phyloP scores from a whole-genome alignment of 1,140 invertebrate species.

The Carcinoscorpius rotundicauda region DNA sequence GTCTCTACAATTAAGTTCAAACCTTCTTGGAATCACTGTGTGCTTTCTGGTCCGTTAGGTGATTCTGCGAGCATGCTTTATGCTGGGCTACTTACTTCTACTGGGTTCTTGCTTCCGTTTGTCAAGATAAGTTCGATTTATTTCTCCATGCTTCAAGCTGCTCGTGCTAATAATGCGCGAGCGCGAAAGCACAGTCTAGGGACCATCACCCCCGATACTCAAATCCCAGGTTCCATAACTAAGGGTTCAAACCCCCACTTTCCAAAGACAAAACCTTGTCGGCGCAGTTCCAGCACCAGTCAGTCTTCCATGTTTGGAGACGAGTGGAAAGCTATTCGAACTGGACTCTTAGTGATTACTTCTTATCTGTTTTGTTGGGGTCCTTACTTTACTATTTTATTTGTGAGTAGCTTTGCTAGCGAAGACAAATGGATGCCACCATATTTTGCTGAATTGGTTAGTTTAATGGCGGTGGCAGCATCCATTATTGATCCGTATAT shows the following conservation, averaged over 20 bases:
- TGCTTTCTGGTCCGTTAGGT: slow-evolving; percentile 2
- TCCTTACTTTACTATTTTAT: slow-evolving; percentile 13
- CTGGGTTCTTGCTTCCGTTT: slow-evolving; percentile 52
- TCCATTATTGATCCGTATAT: slow-evolving; percentile 18
- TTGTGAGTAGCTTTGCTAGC: slow-evolving; percentile 8
- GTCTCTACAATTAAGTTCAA: slow-evolving; percentile 5
- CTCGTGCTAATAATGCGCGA: slow-evolving; percentile 51
- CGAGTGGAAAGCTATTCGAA: slow-evolving; percentile 21
- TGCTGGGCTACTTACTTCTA: slow-evolving; percentile 10
- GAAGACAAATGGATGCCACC: not conserved
- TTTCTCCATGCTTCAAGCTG: slow-evolving; percentile 55
- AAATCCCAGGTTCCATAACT: not conserved
- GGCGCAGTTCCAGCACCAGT: slow-evolving; percentile 22
- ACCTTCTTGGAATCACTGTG: slow-evolving; percentile 22
- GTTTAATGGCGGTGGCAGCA: slow-evolving; percentile 10
- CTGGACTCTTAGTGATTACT: slow-evolving; percentile 17
- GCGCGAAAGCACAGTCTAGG: slow-evolving; percentile 49
- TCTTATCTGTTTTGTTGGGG: slow-evolving; percentile 18
- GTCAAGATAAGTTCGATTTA: slow-evolving; percentile 54
- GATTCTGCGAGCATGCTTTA: slow-evolving; percentile 10
- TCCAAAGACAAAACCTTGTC: not conserved
- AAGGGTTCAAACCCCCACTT: not conserved
- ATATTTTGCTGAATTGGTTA: slow-evolving; percentile 5
- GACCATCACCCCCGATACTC: not conserved
- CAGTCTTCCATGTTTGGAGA: slow-evolving; percentile 19